Conservation (phyloP, 2,113 vertebrate genomes). For the Maccullochella peelii region DNA sequence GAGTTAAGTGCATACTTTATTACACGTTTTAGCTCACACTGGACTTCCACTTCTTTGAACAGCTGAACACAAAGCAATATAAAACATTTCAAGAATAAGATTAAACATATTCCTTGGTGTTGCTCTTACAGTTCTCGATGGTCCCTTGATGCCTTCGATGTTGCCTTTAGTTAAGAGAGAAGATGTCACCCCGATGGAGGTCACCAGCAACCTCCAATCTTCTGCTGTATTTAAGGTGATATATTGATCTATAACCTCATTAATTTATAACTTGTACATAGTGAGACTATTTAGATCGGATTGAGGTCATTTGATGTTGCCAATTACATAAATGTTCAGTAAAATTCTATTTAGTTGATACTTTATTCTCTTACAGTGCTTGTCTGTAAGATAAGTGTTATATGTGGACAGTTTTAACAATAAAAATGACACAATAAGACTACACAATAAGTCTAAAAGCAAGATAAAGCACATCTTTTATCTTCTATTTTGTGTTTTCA, state of each 20-base stretch:
- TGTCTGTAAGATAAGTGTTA: background rate
- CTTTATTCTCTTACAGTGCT: background rate
- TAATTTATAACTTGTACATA: background rate
- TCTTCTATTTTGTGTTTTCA: constrained; percentile 36
- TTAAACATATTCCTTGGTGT: background rate
- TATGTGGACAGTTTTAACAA: background rate
- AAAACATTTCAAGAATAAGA: background rate
- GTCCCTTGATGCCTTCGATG: constrained; percentile 89
- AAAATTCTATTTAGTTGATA: background rate
- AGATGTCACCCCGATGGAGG: constrained; percentile 96
- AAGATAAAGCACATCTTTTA: constrained; percentile 18
- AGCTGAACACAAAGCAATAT: background rate
- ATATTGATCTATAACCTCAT: constrained; percentile 12
- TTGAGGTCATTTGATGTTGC: background rate
- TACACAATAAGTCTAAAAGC: background rate
- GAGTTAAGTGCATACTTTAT: background rate
- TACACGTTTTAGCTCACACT: background rate
- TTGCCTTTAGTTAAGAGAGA: constrained; percentile 94
- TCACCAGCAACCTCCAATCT: constrained; percentile 89
- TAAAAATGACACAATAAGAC: too few species aligned
- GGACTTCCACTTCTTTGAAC: background rate
- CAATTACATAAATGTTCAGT: background rate
- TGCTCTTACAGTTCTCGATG: constrained; percentile 86
- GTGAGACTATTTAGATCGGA: background rate
- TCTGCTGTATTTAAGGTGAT: constrained; percentile 88